Conservation (phyloP, 92 coral and sea anemone genomes). For the Galaxea fascicularis region DNA sequence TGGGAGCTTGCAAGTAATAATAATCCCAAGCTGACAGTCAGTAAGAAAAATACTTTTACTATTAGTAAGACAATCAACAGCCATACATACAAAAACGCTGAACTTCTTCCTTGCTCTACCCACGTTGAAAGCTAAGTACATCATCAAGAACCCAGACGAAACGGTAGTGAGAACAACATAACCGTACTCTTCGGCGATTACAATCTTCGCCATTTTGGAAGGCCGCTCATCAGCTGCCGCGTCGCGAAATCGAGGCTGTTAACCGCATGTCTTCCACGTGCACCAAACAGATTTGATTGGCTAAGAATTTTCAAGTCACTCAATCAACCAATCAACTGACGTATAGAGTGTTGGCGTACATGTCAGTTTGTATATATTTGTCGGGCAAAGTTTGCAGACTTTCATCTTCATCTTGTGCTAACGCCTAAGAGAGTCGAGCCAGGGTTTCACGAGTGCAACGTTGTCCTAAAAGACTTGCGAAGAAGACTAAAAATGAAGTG, state of each 20-base stretch:
- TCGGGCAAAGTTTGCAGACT: not conserved
- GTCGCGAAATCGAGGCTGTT: not conserved
- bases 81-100: slow-evolving; percentile 61
- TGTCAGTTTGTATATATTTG: not conserved
- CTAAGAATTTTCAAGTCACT: not conserved
- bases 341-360: not conserved
- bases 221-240: not conserved
- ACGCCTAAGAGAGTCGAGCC: too few species aligned
- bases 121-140: slow-evolving; percentile 82
- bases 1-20: too few species aligned
- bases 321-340: slow-evolving; percentile 34
- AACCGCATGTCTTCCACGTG: slow-evolving; percentile 60
- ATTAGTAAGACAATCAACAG: not conserved
- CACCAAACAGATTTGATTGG: slow-evolving; percentile 28
- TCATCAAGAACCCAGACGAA: slow-evolving; percentile 85
- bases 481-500: slow-evolving; percentile 47
- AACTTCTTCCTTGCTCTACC: slow-evolving; percentile 91
- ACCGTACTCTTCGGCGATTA: slow-evolving; percentile 82
- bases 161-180: slow-evolving; percentile 91
- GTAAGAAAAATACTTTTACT: not conserved
- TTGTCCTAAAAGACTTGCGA: not conserved
- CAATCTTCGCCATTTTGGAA: slow-evolving; percentile 78
- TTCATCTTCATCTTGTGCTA: too few species aligned
- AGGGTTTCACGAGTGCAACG: too few species aligned
- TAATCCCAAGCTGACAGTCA: too few species aligned